phyloP scores from a whole-genome alignment of 1,140 invertebrate genomes.

The Aricia agestis region DNA sequence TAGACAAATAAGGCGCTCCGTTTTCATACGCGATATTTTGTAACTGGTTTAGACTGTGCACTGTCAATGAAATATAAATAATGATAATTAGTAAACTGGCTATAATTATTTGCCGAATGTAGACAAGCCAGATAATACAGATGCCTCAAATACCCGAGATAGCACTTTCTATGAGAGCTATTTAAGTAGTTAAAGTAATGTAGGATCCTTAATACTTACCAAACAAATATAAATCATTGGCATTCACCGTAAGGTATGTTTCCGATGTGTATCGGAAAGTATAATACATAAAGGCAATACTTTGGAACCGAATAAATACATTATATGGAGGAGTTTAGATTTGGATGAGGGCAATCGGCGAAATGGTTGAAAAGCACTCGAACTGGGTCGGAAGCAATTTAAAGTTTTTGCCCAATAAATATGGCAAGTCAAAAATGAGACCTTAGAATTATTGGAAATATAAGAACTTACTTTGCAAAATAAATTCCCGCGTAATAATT shows the following conservation, averaged over 20 bases:
- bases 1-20: neutral
- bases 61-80: no score
- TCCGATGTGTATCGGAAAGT: neutral
- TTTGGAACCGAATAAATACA: slow-evolving; percentile 37
- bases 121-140: no score
- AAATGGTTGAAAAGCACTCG: slow-evolving; percentile 58
- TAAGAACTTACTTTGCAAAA: neutral
- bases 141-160: no score
- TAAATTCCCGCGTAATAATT: neutral
- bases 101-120: no score
- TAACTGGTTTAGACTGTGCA: no score
- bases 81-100: no score
- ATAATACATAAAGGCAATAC: slow-evolving; percentile 15
- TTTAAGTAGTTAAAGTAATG: no score
- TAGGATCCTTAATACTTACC: no score
- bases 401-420: slow-evolving; percentile 70
- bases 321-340: slow-evolving; percentile 40
- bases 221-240: neutral
- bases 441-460: slow-evolving; percentile 35
- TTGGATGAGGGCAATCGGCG: slow-evolving; percentile 51
- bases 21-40: neutral
- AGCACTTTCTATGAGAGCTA: no score
- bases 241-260: neutral
- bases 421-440: slow-evolving; percentile 58
- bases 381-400: slow-evolving; percentile 68